A percentile compares a stretch with the other conserved stretches of the same genome.
These are phyloP conservation scores for Petromus typicus DNA, from an alignment of 2,113 vertebrate genomes.

Conservation along the genomic window DNA sequence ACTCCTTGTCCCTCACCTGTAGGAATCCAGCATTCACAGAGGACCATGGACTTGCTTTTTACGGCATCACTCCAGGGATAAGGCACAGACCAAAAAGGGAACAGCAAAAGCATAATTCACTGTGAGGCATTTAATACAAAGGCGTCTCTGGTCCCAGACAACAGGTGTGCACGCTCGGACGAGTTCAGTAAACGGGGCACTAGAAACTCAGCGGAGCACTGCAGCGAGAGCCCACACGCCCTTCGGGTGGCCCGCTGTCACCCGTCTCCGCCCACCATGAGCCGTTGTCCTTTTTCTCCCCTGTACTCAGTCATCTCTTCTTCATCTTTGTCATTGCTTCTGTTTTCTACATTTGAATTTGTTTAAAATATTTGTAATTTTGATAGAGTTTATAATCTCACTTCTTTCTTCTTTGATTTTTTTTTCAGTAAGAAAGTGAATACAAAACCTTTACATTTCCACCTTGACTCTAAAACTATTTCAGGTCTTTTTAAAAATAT, in stretches of 20 bases:
- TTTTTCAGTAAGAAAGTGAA: too few species aligned
- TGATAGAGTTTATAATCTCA: neutral
- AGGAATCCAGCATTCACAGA: too few species aligned
- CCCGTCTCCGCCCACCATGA: too few species aligned
- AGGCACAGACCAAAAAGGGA: neutral
- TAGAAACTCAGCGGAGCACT: neutral
- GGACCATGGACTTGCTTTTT: neutral
- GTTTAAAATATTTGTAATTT: neutral
- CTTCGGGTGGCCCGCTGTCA: neutral
- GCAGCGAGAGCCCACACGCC: neutral
- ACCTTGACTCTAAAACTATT: neutral
- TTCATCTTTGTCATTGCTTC: neutral
- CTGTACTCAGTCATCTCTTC: neutral
- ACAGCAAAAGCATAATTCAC: neutral
- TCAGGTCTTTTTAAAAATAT: neutral
- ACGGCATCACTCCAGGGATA: neutral
- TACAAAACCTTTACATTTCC: neutral
- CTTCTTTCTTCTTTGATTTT: neutral
- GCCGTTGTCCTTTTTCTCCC: neutral
- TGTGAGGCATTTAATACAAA: neutral
- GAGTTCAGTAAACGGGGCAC: neutral
- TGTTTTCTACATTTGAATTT: neutral
- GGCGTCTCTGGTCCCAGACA: neutral
- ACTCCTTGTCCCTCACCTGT: neutral
- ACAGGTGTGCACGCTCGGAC: neutral